Percentiles rank a stretch among this genome's conserved stretches.
Conservation (phyloP, 2,113 vertebrate genomes). For the Gobiocypris rarus region DNA sequence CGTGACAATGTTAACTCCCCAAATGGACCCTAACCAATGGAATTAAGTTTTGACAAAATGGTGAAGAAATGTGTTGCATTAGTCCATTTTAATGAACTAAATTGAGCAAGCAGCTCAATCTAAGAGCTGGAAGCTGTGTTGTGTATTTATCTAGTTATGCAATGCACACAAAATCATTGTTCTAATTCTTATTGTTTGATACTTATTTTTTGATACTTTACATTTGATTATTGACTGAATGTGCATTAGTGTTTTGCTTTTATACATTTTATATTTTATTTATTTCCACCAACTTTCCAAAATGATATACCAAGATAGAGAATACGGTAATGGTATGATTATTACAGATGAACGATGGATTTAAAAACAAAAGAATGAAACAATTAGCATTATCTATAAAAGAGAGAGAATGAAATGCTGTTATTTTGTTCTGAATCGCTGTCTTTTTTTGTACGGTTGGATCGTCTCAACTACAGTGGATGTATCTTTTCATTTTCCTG, state of each 20-base stretch:
- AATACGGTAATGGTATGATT: conserved; percentile 41
- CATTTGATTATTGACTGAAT: conserved; percentile 39
- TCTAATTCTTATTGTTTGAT: neutral
- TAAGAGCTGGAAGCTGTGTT: conserved; percentile 26
- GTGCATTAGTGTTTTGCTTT: neutral
- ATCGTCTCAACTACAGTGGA: conserved; percentile 49
- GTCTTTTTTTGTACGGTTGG: conserved; percentile 32
- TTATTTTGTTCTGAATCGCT: neutral
- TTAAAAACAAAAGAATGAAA: neutral
- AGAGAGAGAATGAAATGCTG: conserved; percentile 6
- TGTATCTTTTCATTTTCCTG: conserved; percentile 54
- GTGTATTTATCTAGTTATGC: conserved; percentile 19
- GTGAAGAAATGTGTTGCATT: conserved; percentile 6
- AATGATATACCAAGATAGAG: conserved; percentile 1
- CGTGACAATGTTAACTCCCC: neutral
- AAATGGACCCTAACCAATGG: neutral
- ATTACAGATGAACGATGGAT: conserved; percentile 25
- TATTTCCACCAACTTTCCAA: conserved; percentile 29
- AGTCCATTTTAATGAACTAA: neutral
- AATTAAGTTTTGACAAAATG: conserved; percentile 2
- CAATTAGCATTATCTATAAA: neutral
- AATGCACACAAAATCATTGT: neutral
- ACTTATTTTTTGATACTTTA: neutral
- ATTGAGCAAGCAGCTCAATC: neutral
- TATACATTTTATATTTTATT: conserved; percentile 30